Percentiles rank a stretch among this genome's conserved stretches.
Evolutionary conservation across 2,113 vertebrate species (phyloP).

Genomic region (Nycticryphes semicollaris): DNA sequence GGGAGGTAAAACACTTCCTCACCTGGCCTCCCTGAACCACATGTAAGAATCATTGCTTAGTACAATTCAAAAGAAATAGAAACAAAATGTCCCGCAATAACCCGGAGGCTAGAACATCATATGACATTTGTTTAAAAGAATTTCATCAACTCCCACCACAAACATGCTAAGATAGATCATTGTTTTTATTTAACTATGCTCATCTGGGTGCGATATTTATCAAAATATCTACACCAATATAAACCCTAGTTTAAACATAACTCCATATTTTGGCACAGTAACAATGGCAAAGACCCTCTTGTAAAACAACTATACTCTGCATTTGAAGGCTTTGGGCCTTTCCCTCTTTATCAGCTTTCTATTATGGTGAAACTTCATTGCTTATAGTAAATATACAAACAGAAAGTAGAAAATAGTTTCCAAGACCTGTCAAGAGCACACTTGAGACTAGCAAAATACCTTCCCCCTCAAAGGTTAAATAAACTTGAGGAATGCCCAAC

Average conservation of each 20-base stretch:
- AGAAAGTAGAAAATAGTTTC: background rate
- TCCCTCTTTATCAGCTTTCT: background rate
- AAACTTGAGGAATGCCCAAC: background rate
- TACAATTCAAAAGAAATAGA: background rate
- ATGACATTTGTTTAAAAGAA: background rate
- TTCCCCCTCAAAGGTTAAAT: background rate
- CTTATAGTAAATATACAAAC: background rate
- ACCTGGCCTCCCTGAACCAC: background rate
- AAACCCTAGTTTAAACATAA: background rate
- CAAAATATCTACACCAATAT: background rate
- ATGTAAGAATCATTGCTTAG: background rate
- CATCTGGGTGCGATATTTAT: background rate
- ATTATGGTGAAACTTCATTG: background rate
- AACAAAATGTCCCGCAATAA: background rate
- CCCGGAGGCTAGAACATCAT: background rate
- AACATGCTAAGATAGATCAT: background rate
- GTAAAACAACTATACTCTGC: background rate
- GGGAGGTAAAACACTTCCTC: background rate
- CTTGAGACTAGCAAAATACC: background rate
- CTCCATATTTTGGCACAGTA: background rate
- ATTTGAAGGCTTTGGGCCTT: background rate
- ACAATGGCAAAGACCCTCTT: background rate
- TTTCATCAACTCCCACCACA: background rate
- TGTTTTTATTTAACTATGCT: background rate
- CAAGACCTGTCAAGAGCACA: background rate